Evolutionary conservation across 2,888 invertebrate genomes (phyloP), one percentile per base, ranked within the genome.

Genomic region (Acleris sparsana): DNA sequence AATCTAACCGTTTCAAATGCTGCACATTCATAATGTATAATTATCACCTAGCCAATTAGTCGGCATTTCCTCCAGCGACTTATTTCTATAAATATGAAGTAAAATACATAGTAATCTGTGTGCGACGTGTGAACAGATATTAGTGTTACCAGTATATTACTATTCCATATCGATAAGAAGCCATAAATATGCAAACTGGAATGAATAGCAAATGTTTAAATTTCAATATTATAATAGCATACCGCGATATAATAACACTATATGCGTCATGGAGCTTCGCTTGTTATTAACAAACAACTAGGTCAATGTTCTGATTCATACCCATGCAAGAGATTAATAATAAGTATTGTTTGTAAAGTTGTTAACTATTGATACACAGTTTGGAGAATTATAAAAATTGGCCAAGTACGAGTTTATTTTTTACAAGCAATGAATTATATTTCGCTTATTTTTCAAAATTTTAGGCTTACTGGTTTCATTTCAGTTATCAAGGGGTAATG

Each of bases 131-230:
- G 52, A 52, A 52, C 43, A 20, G 55, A 49, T 60, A 39, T 63
- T 51, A 52, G 39, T 39, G 39, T 51, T 33, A n/a, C n/a, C n/a
- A n/a, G n/a, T n/a, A 43, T 53, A 17, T 53, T 33, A 33, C 29
- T 53, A 60, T 64, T 64, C 59, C 64, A 64, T 55, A 60, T 65
- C 55, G 53, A 25, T 55, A 49, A 64, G 59, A 49, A 46, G 64
- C 59, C 25, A 66, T 66, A 66, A 66, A 66, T 62, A 66, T 66
- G 56, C 52, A 57, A 66, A 66, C 56, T 46, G 62, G 51, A 59
- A 64, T 56, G 56, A 61, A 66, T 66, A 61, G 61, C 66, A 66
- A 66, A 66, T 66, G 57, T 52, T 57, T 66, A 57, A 61, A 66
- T 61, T 66, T 66, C 61, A 66, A 66, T 66, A 62, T 62, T 52